These are phyloP conservation scores for Pelodiscus sinensis DNA, from an alignment of 2,113 vertebrate genomes.

Conservation along the genomic window DNA sequence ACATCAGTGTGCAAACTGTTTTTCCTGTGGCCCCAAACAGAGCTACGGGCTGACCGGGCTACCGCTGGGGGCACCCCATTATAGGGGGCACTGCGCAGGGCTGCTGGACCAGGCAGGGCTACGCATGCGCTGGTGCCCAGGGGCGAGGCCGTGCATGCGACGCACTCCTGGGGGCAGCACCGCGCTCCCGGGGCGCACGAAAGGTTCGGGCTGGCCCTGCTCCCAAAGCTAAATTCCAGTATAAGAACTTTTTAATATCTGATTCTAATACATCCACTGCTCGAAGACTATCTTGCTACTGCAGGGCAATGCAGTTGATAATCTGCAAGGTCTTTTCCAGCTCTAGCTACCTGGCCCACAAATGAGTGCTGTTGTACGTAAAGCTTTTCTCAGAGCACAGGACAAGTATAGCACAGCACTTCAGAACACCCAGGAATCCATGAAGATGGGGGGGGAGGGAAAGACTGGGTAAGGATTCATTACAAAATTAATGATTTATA, in stretches of 20 bases:
- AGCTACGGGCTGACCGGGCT: too few relatives aligned
- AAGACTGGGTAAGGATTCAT: not conserved
- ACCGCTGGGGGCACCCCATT: too few relatives aligned
- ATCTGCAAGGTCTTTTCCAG: not conserved
- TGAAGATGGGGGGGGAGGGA: not conserved
- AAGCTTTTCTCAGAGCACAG: not conserved
- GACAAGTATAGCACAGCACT: not conserved
- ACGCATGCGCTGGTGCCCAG: too few relatives aligned
- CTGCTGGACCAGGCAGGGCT: too few relatives aligned
- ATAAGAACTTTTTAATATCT: not conserved
- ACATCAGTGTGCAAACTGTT: accelerated
- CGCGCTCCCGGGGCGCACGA: too few relatives aligned
- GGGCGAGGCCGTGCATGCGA: too few relatives aligned
- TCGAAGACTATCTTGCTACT: not conserved
- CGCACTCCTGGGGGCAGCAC: too few relatives aligned
- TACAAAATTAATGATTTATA: not conserved
- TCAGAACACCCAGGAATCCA: not conserved
- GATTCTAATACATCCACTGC: not conserved
- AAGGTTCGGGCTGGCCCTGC: too few relatives aligned
- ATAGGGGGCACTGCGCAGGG: too few relatives aligned
- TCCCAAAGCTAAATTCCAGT: not conserved
- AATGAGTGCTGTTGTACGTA: not conserved
- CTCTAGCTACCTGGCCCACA: constrained; percentile 17
- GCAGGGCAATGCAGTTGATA: constrained; percentile 18
- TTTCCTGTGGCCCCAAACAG: not conserved